These are phyloP conservation scores for Andrena chrysosceles DNA, from an alignment of 2,888 invertebrate species.

Conservation along the genomic window DNA sequence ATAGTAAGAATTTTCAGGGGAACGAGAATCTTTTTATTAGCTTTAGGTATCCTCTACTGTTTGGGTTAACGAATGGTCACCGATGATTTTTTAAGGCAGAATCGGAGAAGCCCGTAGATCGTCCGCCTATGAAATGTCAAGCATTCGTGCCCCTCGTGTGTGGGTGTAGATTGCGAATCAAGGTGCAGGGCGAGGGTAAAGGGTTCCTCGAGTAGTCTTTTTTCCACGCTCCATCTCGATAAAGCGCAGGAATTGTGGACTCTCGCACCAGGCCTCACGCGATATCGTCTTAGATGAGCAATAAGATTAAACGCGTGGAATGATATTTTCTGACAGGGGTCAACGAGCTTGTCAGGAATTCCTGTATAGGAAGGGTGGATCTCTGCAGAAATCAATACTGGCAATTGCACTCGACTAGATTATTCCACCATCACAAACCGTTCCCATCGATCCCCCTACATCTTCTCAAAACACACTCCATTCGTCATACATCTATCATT, in stretches of 20 bases:
- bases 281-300: constrained; percentile 34
- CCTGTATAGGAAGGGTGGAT: background rate
- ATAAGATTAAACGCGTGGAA: constrained; percentile 35
- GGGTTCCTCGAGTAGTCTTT: constrained; percentile 17
- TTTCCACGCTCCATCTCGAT: constrained; percentile 55
- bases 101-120: background rate
- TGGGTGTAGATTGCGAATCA: constrained; percentile 40
- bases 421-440: background rate
- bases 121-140: constrained; percentile 3
- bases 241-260: constrained; percentile 34
- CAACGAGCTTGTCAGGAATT: constrained; percentile 9
- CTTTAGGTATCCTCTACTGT: background rate
- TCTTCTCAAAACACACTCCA: background rate
- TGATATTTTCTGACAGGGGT: constrained; percentile 34
- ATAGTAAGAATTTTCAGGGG: too few relatives aligned
- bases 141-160: background rate
- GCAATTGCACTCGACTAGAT: background rate
- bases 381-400: background rate
- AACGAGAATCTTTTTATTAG: too few relatives aligned
- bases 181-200: constrained; percentile 22
- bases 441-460: background rate
- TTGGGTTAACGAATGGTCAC: background rate
- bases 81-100: background rate
- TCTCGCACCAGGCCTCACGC: constrained; percentile 1
- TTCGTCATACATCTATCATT: too few relatives aligned